Conservation (phyloP, 2,888 invertebrate species). For the Mythimna loreyi region DNA sequence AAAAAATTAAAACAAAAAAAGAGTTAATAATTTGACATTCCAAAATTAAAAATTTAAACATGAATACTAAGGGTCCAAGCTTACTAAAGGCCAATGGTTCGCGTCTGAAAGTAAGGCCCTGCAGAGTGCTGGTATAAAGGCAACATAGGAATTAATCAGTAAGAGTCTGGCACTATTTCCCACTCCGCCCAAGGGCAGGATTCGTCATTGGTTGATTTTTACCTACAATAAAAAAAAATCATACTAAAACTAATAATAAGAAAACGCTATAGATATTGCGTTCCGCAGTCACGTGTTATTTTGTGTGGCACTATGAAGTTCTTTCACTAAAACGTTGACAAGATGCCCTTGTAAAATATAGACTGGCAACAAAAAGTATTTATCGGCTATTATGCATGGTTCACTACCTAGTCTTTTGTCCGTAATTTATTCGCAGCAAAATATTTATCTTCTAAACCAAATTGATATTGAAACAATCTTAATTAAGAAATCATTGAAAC, state of each 20-base stretch:
- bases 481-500: constrained; percentile 42
- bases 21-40: background rate
- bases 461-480: constrained; percentile 25
- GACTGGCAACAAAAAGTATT: constrained; percentile 27
- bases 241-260: background rate
- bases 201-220: too few relatives aligned
- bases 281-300: background rate
- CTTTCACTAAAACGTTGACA: constrained; percentile 7
- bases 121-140: too few relatives aligned
- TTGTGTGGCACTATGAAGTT: constrained; percentile 2
- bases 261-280: background rate
- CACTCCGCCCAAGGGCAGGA: too few relatives aligned
- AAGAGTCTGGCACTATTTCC: too few relatives aligned
- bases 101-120: too few relatives aligned
- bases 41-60: background rate
- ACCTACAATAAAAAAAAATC: too few relatives aligned
- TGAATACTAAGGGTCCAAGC: too few relatives aligned
- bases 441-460: constrained; percentile 18
- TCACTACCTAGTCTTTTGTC: constrained; percentile 32
- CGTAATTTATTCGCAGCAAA: constrained; percentile 27
- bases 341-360: constrained; percentile 44
- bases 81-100: too few relatives aligned
- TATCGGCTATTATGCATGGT: constrained; percentile 27
- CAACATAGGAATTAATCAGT: too few relatives aligned
- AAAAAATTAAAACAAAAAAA: background rate